A percentile compares a stretch with the other conserved stretches of the same genome.
Evolutionary conservation across 2,113 vertebrate species (phyloP).

Genomic region (Equus quagga): DNA sequence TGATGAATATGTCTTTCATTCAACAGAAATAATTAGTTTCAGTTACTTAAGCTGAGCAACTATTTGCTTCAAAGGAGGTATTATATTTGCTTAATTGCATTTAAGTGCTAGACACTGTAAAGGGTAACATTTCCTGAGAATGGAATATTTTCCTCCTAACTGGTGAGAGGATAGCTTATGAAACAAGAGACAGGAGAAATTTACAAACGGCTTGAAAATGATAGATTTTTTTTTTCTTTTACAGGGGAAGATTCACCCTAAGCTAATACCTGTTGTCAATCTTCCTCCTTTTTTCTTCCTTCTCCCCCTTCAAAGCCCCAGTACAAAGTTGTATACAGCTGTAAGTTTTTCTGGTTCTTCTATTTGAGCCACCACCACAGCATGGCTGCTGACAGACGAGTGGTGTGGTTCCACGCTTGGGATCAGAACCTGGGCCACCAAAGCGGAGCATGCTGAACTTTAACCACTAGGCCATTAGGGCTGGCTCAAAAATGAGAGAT

Average conservation of each 20-base stretch:
- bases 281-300: no score
- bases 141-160: slow-evolving; percentile 18
- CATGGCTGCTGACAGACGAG: no score
- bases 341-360: no score
- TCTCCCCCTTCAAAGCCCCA: no score
- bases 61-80: slow-evolving; percentile 84
- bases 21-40: slow-evolving; percentile 83
- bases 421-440: no score
- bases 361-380: no score
- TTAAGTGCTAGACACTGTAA: slow-evolving; percentile 82
- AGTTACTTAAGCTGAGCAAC: slow-evolving; percentile 82
- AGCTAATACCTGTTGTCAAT: no score
- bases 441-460: no score
- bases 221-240: background rate
- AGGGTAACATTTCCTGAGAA: slow-evolving; percentile 79
- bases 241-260: no score
- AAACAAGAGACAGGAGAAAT: slow-evolving; percentile 75
- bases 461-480: no score
- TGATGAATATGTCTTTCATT: slow-evolving; percentile 78
- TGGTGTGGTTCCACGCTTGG: no score
- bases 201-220: slow-evolving; percentile 53
- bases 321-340: no score
- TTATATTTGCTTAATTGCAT: slow-evolving; percentile 85
- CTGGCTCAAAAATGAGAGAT: slow-evolving; percentile 59
- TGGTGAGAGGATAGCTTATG: slow-evolving; percentile 33